Evolutionary conservation across 2,797 vertebrate species (phyloP).

Genomic region (Chanos chanos): DNA sequence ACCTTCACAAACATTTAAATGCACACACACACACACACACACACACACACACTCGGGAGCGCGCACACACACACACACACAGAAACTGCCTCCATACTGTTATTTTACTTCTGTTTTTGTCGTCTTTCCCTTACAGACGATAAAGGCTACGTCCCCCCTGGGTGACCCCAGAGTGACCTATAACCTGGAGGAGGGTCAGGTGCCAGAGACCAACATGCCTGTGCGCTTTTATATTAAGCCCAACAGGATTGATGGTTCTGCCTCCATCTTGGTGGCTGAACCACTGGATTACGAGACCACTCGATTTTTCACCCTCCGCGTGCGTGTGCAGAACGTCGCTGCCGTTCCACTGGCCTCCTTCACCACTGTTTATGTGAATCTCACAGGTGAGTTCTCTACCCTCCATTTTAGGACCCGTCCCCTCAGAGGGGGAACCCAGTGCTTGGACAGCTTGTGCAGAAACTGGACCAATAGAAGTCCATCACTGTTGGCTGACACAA

Average conservation of each 20-base stretch:
- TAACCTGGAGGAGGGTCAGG: slow-evolving; percentile 85
- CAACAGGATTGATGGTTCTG: slow-evolving; percentile 80
- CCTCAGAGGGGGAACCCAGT: too few species aligned
- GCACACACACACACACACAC: slow-evolving; percentile 2
- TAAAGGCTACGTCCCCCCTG: slow-evolving; percentile 82
- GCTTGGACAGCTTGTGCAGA: too few species aligned
- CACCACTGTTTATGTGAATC: slow-evolving; percentile 77
- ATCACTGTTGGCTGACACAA: slow-evolving; percentile 25
- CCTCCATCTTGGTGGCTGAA: slow-evolving; percentile 83
- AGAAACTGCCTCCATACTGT: neutral
- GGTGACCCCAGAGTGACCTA: slow-evolving; percentile 85
- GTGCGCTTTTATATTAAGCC: slow-evolving; percentile 86
- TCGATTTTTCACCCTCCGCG: slow-evolving; percentile 75
- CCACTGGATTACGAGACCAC: slow-evolving; percentile 85
- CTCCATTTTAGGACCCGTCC: neutral
- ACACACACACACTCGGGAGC: neutral
- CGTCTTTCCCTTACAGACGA: slow-evolving; percentile 62
- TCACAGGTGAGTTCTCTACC: slow-evolving; percentile 72
- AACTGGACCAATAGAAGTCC: too few species aligned
- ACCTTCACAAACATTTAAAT: neutral
- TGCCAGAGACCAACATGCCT: slow-evolving; percentile 87
- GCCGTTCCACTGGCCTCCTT: slow-evolving; percentile 84
- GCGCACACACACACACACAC: neutral
- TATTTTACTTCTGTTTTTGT: neutral
- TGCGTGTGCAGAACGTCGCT: slow-evolving; percentile 84